Conservation (phyloP, 2,113 vertebrate species). For the Solea senegalensis region DNA sequence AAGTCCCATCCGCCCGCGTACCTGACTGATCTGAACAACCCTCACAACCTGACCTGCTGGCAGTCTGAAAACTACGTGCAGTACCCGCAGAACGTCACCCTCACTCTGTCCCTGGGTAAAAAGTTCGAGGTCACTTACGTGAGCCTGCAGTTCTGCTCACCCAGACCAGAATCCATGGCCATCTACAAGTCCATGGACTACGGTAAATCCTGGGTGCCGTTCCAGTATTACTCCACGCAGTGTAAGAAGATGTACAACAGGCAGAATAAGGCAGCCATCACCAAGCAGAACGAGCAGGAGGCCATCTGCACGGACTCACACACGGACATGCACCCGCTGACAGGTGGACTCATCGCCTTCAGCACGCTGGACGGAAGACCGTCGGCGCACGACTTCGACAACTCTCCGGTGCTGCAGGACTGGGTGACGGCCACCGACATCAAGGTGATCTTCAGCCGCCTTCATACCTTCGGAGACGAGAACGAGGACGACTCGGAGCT, state of each 20-base stretch:
- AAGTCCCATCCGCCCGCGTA: conserved; percentile 92
- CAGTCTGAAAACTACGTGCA: conserved; percentile 95
- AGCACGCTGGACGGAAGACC: conserved; percentile 98
- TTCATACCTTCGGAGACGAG: conserved; percentile 98
- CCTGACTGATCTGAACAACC: conserved; percentile 98
- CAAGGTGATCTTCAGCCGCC: conserved; percentile 93
- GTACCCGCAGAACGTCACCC: conserved; percentile 93
- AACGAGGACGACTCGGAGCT: conserved; percentile 98
- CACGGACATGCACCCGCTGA: conserved; percentile 95
- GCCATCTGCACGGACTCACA: conserved; percentile 98
- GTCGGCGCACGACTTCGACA: conserved; percentile 98
- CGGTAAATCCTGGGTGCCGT: conserved; percentile 95
- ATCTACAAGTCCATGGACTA: conserved; percentile 99
- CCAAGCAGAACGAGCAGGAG: conserved; percentile 99
- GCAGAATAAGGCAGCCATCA: conserved; percentile 91
- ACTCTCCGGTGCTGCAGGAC: conserved; percentile 98
- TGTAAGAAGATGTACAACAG: conserved; percentile 96
- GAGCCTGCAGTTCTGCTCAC: conserved; percentile 98
- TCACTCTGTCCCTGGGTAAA: conserved; percentile 94
- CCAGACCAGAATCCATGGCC: conserved; percentile 96
- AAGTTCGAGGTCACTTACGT: conserved; percentile 99
- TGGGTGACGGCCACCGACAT: conserved; percentile 99
- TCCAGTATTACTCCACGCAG: conserved; percentile 98
- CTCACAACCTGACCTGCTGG: conserved; percentile 99
- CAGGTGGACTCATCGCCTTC: conserved; percentile 97